Base-by-base conservation (phyloP, 2,113 vertebrate genomes). In the Mirounga angustirostris region DNA sequence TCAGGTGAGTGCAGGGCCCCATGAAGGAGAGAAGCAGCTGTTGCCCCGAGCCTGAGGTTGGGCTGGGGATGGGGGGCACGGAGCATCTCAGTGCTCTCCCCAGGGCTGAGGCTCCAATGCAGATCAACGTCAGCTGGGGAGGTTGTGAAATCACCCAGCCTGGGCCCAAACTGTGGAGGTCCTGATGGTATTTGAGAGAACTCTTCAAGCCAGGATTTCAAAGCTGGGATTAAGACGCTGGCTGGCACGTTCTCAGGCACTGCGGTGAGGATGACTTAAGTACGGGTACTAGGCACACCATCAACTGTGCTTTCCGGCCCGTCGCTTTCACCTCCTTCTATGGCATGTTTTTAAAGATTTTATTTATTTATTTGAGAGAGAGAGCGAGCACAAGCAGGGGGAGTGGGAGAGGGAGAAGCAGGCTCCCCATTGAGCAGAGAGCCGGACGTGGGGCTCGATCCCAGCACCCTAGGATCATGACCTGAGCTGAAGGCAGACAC, bases 201-300 rank as follows among this genome's bases (percentile, higher is more conserved):
- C 4, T 67, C 10, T 12, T 43, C 61, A 2, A 16, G 71, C 46
- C 12, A 4, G n/a, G 22, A 12, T 9, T 0, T 36, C 30, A 7
- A 50, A 4, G 18, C 18, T 8, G 0, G 8, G 67, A 0, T 4
- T 4, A 4, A 3, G 0, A 5, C 0, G 18, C 16, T 0, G 4
- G 14, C 18, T 1, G 18, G 46, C 40, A 1, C 0, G 2, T 13
- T 12, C 14, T n/a, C n/a, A 4, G 52, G 13, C 5, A 16, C 2
- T 5, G 30, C 21, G 2, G 6, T 22, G 61, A 58, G 28, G 78
- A 7, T 11, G 2, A 28, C 16, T 22, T 12, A 0, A 12, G 7
- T 2, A 19, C 10, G 0, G 36, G n/a, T 36, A 30, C 76, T 11
- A 24, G 89, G 86, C 6, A 2, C 40, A 6, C 16, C 3, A 13